Percentiles rank a stretch among this genome's conserved stretches.
phyloP scores from a whole-genome alignment of 2,113 vertebrate species.

The Crotalus viridis region DNA sequence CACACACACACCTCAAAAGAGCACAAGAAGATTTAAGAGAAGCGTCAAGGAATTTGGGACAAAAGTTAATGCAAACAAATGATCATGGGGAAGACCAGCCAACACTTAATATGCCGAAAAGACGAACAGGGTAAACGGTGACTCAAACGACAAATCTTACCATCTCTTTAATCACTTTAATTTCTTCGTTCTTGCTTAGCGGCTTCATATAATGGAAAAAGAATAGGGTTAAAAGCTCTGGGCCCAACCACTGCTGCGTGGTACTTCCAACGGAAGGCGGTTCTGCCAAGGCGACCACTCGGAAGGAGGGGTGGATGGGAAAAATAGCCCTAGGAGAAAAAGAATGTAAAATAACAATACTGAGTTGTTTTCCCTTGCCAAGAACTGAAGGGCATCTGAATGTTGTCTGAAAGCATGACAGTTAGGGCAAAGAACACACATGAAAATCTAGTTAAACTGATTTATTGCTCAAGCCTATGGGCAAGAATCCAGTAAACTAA shows the following conservation, averaged over 20 bases:
- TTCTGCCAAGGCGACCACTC: slow-evolving; percentile 91
- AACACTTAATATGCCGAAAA: background rate
- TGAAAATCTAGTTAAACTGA: background rate
- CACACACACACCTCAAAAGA: no score
- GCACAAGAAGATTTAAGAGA: background rate
- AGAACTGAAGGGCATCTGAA: background rate
- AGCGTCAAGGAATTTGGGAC: no score
- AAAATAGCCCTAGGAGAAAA: slow-evolving; percentile 78
- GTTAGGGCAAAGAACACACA: background rate
- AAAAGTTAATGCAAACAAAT: background rate
- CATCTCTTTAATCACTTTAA: slow-evolving; percentile 81
- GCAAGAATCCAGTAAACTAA: background rate
- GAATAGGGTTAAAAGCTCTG: slow-evolving; percentile 94
- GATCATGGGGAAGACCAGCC: background rate
- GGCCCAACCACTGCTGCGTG: slow-evolving; percentile 89
- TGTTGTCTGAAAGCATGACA: background rate
- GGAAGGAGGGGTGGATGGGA: slow-evolving; percentile 90
- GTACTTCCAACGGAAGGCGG: slow-evolving; percentile 82
- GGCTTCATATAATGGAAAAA: slow-evolving; percentile 85
- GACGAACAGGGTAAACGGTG: background rate
- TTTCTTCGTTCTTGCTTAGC: slow-evolving; percentile 84
- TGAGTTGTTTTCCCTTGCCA: background rate
- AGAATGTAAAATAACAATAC: background rate
- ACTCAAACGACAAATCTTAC: slow-evolving; percentile 62
- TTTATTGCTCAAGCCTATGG: background rate